Evolutionary conservation across 1,140 invertebrate genomes (phyloP), one percentile per base, ranked within the genome.

Genomic region (Macrobrachium nipponense): DNA sequence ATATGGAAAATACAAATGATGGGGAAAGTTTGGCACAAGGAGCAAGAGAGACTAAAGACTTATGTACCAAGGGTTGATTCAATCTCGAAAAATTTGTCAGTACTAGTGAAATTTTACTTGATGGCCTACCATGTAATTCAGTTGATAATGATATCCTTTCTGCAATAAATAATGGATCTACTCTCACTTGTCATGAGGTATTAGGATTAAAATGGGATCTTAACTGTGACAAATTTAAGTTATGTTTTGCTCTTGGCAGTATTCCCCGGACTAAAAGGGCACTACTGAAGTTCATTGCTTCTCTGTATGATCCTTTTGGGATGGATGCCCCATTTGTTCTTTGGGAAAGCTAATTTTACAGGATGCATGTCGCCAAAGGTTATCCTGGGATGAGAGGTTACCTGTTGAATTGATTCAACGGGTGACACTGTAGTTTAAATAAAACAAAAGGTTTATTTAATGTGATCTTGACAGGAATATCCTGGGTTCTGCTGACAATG

Each of bases 11-110:
- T n/a, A n/a, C 51, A 44, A 8, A 10, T 15, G 18, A 23, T 1
- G 14, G 1, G 10, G 20, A 3, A 18, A 20, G 44, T 15, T 14
- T 14, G n/a, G 4, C 7, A 3, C 23, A 44, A 17, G 15, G 27
- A 44, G 15, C 20, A 10, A 36, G 44, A 15, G 0, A 76, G 12
- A 18, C 51, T 15, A 27, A 76, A 17, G 12, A 17, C 11, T 17
- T 44, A 76, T 76, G 73, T 51, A 7, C 27, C 18, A 76, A 51
- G 44, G 73, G 73, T 15, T 5, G 73, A 76, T 76, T 76, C 3
- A 76, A 76, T 36, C 73, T 76, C n/a, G 20, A 17, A 18, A 14
- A 1, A 36, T 36, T 36, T 18, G 23, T 76, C 23, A 44, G 44
- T 44, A 11, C 27, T 14, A 18, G 51, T 43, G 4, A 44, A 51